Conservation (phyloP, 2,888 invertebrate species). For the Harmothoe impar region DNA sequence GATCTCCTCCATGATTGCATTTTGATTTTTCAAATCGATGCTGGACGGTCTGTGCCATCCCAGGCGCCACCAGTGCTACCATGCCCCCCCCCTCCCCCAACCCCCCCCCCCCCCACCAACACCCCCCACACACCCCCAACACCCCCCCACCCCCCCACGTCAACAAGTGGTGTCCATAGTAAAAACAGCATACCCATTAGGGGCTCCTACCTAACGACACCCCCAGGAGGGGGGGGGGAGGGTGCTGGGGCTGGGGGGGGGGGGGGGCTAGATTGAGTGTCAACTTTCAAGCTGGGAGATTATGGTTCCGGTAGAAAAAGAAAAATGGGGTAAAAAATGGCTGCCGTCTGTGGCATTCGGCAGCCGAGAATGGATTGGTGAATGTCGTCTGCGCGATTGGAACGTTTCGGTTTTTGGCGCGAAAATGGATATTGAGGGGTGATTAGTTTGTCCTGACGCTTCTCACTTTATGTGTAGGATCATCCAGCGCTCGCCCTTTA, state of each 20-base stretch:
- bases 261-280: neutral
- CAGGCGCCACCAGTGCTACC: neutral
- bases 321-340: neutral
- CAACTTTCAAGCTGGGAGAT: neutral
- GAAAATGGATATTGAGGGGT: neutral
- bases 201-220: neutral
- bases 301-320: too few relatives aligned
- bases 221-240: neutral
- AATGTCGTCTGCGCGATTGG: conserved; percentile 12
- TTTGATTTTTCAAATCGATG: conserved; percentile 35
- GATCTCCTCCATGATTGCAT: conserved; percentile 7
- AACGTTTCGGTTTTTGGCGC: neutral
- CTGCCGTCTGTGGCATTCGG: neutral
- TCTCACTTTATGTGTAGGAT: neutral
- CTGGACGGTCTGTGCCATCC: neutral
- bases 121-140: neutral
- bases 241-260: neutral
- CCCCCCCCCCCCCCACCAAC: neutral
- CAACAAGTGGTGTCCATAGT: neutral
- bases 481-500: too few relatives aligned
- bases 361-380: neutral
- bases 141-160: neutral
- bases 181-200: conserved; percentile 35
- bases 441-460: conserved; percentile 4
- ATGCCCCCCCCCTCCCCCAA: neutral